Conservation (phyloP, 2,113 vertebrate species). For the Calypte anna region DNA sequence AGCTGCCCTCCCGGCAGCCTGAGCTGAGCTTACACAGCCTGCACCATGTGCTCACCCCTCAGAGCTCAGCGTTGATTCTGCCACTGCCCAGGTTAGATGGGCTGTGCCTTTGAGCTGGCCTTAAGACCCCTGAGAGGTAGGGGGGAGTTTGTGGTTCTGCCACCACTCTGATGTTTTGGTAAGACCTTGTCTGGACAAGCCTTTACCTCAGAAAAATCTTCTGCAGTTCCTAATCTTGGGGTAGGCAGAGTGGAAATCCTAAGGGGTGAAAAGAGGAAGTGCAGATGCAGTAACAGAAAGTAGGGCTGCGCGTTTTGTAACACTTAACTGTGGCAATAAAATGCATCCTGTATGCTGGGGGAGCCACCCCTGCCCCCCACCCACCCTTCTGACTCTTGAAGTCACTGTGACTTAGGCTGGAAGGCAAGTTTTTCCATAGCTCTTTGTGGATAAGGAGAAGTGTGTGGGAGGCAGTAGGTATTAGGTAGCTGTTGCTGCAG, state of each 20-base stretch:
- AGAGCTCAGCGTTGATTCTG: too few relatives aligned
- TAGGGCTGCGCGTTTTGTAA: neutral
- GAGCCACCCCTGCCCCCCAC: neutral
- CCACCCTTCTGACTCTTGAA: neutral
- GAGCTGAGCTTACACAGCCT: neutral
- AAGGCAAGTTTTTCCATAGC: neutral
- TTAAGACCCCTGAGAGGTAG: neutral
- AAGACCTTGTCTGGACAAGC: neutral
- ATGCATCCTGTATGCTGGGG: neutral
- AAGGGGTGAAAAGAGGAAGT: slow-evolving; percentile 26
- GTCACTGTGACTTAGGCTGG: neutral
- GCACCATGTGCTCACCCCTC: neutral
- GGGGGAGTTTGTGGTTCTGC: neutral
- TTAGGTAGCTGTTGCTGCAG: neutral
- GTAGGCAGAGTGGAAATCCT: neutral
- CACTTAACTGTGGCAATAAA: slow-evolving; percentile 30
- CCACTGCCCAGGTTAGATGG: too few relatives aligned
- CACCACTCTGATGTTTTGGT: neutral
- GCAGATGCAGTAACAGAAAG: neutral
- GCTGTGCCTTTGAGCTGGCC: neutral
- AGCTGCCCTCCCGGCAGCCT: neutral
- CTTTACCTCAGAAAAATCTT: neutral
- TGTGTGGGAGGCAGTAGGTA: neutral
- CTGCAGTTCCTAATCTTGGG: neutral
- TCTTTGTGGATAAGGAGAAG: neutral